Base-by-base conservation (phyloP, 2,113 vertebrate genomes). In the Megaceryle torquata region DNA sequence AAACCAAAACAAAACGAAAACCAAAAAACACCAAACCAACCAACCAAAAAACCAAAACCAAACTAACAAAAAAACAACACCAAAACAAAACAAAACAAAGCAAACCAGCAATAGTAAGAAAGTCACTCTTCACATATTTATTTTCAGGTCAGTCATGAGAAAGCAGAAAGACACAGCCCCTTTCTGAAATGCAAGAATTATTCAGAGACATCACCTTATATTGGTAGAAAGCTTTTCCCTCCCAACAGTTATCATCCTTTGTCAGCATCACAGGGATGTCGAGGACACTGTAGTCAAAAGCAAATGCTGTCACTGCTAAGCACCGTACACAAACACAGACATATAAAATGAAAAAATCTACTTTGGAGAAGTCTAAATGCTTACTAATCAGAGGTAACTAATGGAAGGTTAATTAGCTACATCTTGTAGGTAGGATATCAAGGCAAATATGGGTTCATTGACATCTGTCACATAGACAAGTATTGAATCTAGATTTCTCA, bases 141-240 rank as follows among this genome's bases (percentile, higher is more conserved):
- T 94, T 96, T 94, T 94, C 46, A 88, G 60, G 79, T 97, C 91
- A 96, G 20, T 95, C 88, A 88, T 56, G 54, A 91, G 68, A 79
- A 91, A 88, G 71, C 65, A 41, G 75, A 96, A 77, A 82, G 63
- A 88, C 46, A 88, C 63, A 86, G 16, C 5, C 33, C 51, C 10
- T 56, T 94, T 86, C 82, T 91, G 63, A 90, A 95, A 88, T 22
- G 79, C 68, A 95, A 88, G 53, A 74, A 64, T 75, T 79, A 81
- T 86, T 64, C 76, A 88, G 68, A 94, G 39, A 79, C 76, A 64
- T 93, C 71, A 60, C 20, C 60, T 86, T 80, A 25, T 43, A 81
- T 35, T 83, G 80, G 76, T 83, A 67, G 29, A 83, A 88, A 88
- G 68, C 64, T 88, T 83, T 93, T 86, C 56, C 33, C 51, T 91